Conservation (phyloP, 2,888 invertebrate genomes). For the Brachylomia viminalis region DNA sequence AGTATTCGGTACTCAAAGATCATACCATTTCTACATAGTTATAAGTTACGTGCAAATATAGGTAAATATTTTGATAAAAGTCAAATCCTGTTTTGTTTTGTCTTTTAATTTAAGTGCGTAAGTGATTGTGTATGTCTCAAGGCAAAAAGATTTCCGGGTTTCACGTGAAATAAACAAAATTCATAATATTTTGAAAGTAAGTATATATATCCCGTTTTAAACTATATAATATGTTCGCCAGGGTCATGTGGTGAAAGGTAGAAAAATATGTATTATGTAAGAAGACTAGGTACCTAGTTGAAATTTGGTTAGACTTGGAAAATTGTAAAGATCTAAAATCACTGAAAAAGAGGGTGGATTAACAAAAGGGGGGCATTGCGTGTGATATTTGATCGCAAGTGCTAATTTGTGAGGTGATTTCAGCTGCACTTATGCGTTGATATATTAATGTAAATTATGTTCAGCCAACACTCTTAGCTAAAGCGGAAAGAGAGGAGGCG, state of each 20-base stretch:
- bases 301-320: background rate
- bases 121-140: slow-evolving; percentile 35
- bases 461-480: background rate
- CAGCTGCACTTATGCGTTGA: background rate
- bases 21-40: background rate
- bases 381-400: background rate
- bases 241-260: background rate
- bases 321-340: background rate
- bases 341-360: no score
- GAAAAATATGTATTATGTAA: background rate
- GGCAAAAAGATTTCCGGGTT: slow-evolving; percentile 15
- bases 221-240: background rate
- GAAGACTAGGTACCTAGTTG: background rate
- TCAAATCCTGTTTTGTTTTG: background rate
- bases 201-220: slow-evolving; percentile 1
- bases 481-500: background rate
- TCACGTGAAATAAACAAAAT: background rate
- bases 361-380: background rate
- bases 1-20: background rate
- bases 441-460: background rate
- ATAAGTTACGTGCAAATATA: slow-evolving; percentile 17
- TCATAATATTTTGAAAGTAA: slow-evolving; percentile 30
- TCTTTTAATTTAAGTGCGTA: slow-evolving; percentile 15
- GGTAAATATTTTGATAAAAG: background rate
- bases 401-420: background rate